Conservation (phyloP, 2,888 invertebrate species). For the Mactromeris polynyma region DNA sequence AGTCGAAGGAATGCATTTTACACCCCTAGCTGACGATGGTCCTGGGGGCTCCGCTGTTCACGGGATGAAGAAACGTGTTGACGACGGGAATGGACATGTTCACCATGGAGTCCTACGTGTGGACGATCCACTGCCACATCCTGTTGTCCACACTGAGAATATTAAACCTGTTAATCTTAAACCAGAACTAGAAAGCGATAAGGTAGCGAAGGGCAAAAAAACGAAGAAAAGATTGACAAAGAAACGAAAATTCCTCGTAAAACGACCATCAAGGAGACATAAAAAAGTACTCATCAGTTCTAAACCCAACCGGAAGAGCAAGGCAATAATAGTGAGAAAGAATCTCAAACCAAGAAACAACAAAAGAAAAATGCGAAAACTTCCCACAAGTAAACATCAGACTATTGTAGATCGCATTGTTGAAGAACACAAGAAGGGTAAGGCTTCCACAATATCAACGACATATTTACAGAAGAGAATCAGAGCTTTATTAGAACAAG, state of each 20-base stretch:
- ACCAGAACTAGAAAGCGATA: background rate
- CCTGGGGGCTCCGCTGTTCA: background rate
- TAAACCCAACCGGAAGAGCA: background rate
- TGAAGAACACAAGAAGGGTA: background rate
- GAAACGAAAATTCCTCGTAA: background rate
- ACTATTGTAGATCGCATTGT: background rate
- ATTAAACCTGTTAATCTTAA: background rate
- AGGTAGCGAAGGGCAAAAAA: background rate
- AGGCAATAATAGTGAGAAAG: background rate
- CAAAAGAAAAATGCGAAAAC: background rate
- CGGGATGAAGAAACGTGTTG: background rate
- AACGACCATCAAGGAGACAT: background rate
- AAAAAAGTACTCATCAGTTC: background rate
- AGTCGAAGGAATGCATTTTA: background rate
- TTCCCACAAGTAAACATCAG: background rate
- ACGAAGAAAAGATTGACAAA: background rate
- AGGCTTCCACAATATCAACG: background rate
- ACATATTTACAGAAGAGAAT: background rate
- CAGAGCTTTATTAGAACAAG: background rate
- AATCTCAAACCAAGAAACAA: background rate
- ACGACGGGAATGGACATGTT: background rate
- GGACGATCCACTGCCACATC: background rate
- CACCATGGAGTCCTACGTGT: background rate
- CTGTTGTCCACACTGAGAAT: background rate
- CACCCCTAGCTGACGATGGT: background rate